Evolutionary conservation across 2,113 vertebrate genomes (phyloP).

Genomic region (Prunella fulvescens): DNA sequence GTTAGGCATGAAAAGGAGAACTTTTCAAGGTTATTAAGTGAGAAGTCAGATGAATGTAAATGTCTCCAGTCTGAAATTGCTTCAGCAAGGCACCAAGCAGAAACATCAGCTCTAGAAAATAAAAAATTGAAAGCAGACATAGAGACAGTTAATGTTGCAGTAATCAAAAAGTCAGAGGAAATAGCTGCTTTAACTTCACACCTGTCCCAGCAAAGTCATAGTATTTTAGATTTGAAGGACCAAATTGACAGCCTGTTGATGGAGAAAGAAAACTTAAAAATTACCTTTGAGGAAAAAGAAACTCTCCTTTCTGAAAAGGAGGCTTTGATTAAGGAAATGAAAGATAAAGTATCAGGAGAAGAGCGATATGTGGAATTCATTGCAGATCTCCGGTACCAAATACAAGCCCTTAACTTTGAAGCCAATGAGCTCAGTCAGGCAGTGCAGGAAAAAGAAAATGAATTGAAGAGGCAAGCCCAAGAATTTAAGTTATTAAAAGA

Average conservation of each 20-base stretch:
- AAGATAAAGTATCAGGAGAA: slow-evolving; percentile 58
- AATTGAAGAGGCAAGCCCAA: slow-evolving; percentile 61
- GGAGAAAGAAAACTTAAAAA: slow-evolving; percentile 66
- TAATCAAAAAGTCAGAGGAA: slow-evolving; percentile 65
- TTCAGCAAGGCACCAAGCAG: slow-evolving; percentile 64
- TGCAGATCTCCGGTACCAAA: slow-evolving; percentile 66
- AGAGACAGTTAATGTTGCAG: slow-evolving; percentile 30
- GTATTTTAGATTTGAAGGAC: slow-evolving; percentile 65
- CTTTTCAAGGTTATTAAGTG: slow-evolving; percentile 49
- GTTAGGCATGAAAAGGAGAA: slow-evolving; percentile 66
- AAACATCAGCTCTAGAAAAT: slow-evolving; percentile 72
- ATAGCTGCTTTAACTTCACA: slow-evolving; percentile 59
- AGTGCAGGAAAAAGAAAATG: slow-evolving; percentile 67
- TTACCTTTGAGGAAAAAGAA: slow-evolving; percentile 65
- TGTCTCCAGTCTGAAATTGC: slow-evolving; percentile 55
- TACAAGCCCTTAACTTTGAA: slow-evolving; percentile 50
- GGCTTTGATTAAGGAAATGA: slow-evolving; percentile 69
- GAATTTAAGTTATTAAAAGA: slow-evolving; percentile 67
- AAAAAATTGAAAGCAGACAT: slow-evolving; percentile 70
- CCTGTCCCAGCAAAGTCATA: slow-evolving; percentile 56
- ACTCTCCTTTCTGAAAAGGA: slow-evolving; percentile 69
- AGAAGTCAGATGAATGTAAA: slow-evolving; percentile 58
- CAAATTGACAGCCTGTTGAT: slow-evolving; percentile 52
- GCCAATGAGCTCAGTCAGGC: background rate
- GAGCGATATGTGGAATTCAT: slow-evolving; percentile 63